A percentile compares a stretch with the other conserved stretches of the same genome.
phyloP scores from a whole-genome alignment of 2,113 vertebrate species.

The Hoplias malabaricus region DNA sequence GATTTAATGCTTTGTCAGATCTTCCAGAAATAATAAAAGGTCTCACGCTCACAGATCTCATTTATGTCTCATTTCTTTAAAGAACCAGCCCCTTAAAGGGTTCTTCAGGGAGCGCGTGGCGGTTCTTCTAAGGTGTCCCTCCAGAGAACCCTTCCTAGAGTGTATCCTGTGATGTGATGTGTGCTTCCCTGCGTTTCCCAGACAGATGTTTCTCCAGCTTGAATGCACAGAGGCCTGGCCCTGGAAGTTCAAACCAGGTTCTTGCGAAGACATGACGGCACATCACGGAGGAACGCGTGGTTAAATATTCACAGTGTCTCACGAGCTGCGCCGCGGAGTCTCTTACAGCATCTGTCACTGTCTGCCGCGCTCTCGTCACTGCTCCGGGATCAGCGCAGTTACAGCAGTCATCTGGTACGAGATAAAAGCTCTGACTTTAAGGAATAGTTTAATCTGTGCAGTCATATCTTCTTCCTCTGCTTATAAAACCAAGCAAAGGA shows the following conservation, averaged over 20 bases:
- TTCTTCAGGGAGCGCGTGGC: no score
- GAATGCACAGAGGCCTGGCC: conserved; percentile 20
- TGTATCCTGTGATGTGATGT: background rate
- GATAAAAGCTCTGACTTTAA: background rate
- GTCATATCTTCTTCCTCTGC: no score
- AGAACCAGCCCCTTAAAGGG: no score
- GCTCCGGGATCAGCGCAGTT: conserved; percentile 53
- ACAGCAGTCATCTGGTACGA: background rate
- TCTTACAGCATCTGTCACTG: conserved; percentile 66
- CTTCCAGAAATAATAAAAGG: no score
- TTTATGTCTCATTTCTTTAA: no score
- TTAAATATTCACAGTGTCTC: conserved; percentile 70
- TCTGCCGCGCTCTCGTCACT: conserved; percentile 61
- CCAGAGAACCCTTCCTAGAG: no score
- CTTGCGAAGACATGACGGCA: background rate
- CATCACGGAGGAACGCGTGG: conserved; percentile 58
- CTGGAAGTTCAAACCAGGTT: conserved; percentile 13
- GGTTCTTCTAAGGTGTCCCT: no score
- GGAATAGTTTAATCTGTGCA: no score
- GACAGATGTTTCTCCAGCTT: conserved; percentile 46
- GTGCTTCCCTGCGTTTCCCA: conserved; percentile 52
- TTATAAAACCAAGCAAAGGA: no score
- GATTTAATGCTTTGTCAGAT: no score
- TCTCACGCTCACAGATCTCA: no score
- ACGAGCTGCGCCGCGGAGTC: conserved; percentile 60